Evolutionary conservation across 2,113 vertebrate genomes (phyloP), one percentile per base, ranked within the genome.

Genomic region (Trichomycterus rosablanca): DNA sequence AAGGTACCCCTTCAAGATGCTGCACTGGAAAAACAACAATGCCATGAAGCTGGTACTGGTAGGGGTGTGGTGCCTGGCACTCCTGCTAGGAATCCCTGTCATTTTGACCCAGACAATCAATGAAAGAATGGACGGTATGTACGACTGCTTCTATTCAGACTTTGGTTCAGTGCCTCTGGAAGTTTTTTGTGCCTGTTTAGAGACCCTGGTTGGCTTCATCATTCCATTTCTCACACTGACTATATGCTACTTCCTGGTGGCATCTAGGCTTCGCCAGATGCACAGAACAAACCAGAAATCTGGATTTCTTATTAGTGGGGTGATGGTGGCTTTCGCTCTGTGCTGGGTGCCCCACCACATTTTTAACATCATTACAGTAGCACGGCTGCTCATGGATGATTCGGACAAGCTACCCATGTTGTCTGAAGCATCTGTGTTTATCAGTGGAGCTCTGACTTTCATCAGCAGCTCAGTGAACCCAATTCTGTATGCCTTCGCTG

Each of bases 321-420:
- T 85, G 16, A 70, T 84, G 4, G 16, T 76, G 26, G 64, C 73
- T 3, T 84, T 87, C 54, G 57, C 50, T 35, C 1, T 86, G 15
- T 83, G 82, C 53, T 85, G 82, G 83, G 26, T 81, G n/a, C 83
- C 83, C 32, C 61, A 82, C 37, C 82, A 85, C 18, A 4, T 77
- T 26, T 42, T 76, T 24, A 84, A 78, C 51, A 44, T 81, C 2
- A 16, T 61, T 16, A 28, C 40, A 7, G 5, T 74, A 7, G 37
- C 63, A 22, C 64, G 56, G 11, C 35, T 72, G 22, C 52, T 74
- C 2, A 5, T 11, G 15, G 37, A 22, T 12, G 1, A 28, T 1
- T 23, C 53, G 20, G 40, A 69, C n/a, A 14, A 10, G 5, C 3
- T 9, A 12, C 11, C 20, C 7, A 7, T 23, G 24, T 32, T 75